Evolutionary conservation across 2,113 vertebrate species (phyloP).

Genomic region (Labrus mixtus): DNA sequence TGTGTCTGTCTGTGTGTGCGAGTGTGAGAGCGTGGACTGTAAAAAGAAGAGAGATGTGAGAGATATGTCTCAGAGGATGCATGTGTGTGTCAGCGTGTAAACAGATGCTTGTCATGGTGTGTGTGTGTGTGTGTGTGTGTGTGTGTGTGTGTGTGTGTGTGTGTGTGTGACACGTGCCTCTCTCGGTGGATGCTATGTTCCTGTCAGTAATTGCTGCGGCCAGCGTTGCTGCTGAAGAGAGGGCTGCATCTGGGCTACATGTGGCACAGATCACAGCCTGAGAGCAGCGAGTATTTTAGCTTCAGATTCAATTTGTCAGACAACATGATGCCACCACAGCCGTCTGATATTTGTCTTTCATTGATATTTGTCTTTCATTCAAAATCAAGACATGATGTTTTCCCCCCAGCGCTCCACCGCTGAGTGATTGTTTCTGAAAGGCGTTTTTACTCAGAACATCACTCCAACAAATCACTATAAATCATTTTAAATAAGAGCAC

Average conservation of each 20-base stretch:
- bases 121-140: slow-evolving; percentile 6
- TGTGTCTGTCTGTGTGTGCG: not conserved
- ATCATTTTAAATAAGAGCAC: not conserved
- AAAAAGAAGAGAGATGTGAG: no score
- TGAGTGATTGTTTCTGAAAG: not conserved
- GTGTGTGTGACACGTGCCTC: slow-evolving; percentile 1
- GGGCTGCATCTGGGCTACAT: not conserved
- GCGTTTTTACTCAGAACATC: not conserved
- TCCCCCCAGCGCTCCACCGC: not conserved
- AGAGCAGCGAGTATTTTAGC: slow-evolving; percentile 3
- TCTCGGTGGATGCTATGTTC: slow-evolving; percentile 20
- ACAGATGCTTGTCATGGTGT: slow-evolving; percentile 2
- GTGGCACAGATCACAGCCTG: slow-evolving; percentile 6
- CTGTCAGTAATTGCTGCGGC: slow-evolving; percentile 19
- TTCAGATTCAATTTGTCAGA: slow-evolving; percentile 10
- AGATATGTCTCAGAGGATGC: slow-evolving; percentile 8
- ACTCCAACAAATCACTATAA: no score
- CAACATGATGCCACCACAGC: not conserved
- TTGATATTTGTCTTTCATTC: not conserved
- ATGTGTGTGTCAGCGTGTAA: slow-evolving; percentile 11
- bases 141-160: not conserved
- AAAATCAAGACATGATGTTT: not conserved
- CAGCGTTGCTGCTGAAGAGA: slow-evolving; percentile 25
- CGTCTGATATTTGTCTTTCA: not conserved
- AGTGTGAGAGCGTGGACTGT: no score